A percentile compares a stretch with the other conserved stretches of the same genome.
Evolutionary conservation across 2,888 invertebrate genomes (phyloP).

Genomic region (Thalpophila matura): DNA sequence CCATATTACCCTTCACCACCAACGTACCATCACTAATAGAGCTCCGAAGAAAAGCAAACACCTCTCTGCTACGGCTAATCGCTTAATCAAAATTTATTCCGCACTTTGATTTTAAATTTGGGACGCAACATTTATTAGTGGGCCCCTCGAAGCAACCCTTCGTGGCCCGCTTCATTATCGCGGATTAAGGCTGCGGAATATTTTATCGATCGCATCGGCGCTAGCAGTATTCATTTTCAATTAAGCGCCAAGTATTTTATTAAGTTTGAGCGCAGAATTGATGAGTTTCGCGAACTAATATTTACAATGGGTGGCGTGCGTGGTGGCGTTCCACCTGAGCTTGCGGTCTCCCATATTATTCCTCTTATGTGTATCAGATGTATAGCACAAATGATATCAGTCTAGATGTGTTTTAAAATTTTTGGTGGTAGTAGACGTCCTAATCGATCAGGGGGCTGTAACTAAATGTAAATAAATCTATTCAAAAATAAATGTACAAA

Average conservation of each 20-base stretch:
- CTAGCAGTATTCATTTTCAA: constrained; percentile 90
- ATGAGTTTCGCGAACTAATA: constrained; percentile 91
- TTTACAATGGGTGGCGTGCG: constrained; percentile 88
- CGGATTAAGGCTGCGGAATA: constrained; percentile 90
- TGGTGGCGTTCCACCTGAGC: constrained; percentile 74
- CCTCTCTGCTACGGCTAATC: constrained; percentile 86
- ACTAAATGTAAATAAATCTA: not conserved
- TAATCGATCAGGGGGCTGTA: too few species aligned
- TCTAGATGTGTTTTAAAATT: constrained; percentile 57
- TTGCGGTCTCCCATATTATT: constrained; percentile 70
- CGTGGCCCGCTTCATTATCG: constrained; percentile 89
- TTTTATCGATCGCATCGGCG: constrained; percentile 88
- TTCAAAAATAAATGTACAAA: not conserved
- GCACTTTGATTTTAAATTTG: constrained; percentile 91
- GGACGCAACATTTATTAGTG: constrained; percentile 90
- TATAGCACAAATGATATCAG: constrained; percentile 48
- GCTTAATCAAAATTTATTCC: constrained; percentile 91
- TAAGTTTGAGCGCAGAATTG: constrained; percentile 90
- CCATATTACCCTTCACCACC: constrained; percentile 52
- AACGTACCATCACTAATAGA: constrained; percentile 74
- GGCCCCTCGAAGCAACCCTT: constrained; percentile 88
- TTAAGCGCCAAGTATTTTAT: constrained; percentile 91
- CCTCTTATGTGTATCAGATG: constrained; percentile 47
- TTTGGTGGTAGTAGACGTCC: not conserved
- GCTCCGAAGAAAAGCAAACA: constrained; percentile 85